Base-by-base conservation (phyloP, 1,140 invertebrate genomes). In the Hypsibius dujardini region DNA sequence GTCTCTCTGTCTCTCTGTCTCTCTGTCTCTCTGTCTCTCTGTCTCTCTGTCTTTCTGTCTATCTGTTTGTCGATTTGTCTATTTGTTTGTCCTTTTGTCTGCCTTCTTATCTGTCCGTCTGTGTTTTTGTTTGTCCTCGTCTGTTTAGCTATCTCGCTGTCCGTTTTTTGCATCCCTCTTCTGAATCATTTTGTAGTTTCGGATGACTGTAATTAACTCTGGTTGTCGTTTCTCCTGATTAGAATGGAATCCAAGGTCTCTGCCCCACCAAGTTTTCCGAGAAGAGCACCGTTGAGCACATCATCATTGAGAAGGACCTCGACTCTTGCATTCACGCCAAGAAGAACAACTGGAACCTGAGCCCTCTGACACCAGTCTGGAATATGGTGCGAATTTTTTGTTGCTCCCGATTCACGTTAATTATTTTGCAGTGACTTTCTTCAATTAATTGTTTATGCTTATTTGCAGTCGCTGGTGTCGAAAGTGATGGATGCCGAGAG, bases 361-460 rank as follows among this genome's bases (percentile, higher is more conserved):
- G 62, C 62, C 62, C 62, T 15, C 42, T 67, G 62, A 67, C 62
- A 7, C 62, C 62, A 12, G 42, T 67, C 62, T 67, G 62, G 62
- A 67, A 67, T 42, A 67, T 67, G 62, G 62, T 67, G 28, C 28
- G 28, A 28, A 28, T 28, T 28, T 28, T 28, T 28, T 28, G 28
- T 28, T 28, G 28, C 28, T 28, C 28, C 28, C 28, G 28, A 28
- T 28, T 28, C 28, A 28, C 28, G 28, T 28, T 28, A 28, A 28
- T 28, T 28, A 28, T 28, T 28, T 28, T 28, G 28, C 28, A 28
- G 28, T 28, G 28, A 28, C 28, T 42, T 42, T 67, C 45, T 7
- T 15, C 62, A 67, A 42, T 15, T 67, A 12, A 12, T 15, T 7
- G 42, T 12, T 45, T 67, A 15, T 42, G 12, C 42, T 12, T 7